Evolutionary conservation across 1,140 invertebrate genomes (phyloP).

Genomic region (Drosophila takahashii): DNA sequence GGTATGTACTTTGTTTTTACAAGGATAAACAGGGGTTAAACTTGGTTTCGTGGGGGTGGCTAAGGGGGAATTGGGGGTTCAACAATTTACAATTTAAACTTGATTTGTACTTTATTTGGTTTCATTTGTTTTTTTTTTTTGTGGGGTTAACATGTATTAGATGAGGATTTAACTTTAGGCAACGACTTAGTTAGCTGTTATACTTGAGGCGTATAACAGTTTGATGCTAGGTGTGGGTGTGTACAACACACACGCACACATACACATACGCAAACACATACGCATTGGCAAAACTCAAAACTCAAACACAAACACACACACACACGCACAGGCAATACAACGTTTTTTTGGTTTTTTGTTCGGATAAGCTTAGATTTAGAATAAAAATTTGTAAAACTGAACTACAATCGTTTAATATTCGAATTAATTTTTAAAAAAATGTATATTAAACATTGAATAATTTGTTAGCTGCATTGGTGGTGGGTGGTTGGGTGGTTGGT

Average conservation of each 20-base stretch:
- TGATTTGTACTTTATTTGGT: constrained; percentile 24
- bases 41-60: constrained; percentile 3
- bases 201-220: constrained; percentile 31
- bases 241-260: constrained; percentile 19
- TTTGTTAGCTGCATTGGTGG: constrained; percentile 23
- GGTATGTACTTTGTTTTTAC: constrained; percentile 20
- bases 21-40: constrained; percentile 30
- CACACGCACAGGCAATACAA: constrained; percentile 57
- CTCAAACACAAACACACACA: constrained; percentile 48
- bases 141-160: constrained; percentile 20
- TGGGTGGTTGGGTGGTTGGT: constrained; percentile 7
- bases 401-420: constrained; percentile 32
- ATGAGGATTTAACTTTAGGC: constrained; percentile 31
- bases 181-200: constrained; percentile 39
- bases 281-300: constrained; percentile 45
- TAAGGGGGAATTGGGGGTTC: constrained; percentile 8
- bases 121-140: constrained; percentile 9
- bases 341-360: constrained; percentile 10
- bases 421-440: constrained; percentile 22
- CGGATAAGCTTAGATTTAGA: constrained; percentile 19
- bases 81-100: constrained; percentile 40
- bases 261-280: constrained; percentile 36
- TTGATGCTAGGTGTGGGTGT: constrained; percentile 35
- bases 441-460: constrained; percentile 17
- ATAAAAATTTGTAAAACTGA: constrained; percentile 10